Evolutionary conservation across 2,797 vertebrate genomes (phyloP).

Genomic region (Premnoplex brunnescens): DNA sequence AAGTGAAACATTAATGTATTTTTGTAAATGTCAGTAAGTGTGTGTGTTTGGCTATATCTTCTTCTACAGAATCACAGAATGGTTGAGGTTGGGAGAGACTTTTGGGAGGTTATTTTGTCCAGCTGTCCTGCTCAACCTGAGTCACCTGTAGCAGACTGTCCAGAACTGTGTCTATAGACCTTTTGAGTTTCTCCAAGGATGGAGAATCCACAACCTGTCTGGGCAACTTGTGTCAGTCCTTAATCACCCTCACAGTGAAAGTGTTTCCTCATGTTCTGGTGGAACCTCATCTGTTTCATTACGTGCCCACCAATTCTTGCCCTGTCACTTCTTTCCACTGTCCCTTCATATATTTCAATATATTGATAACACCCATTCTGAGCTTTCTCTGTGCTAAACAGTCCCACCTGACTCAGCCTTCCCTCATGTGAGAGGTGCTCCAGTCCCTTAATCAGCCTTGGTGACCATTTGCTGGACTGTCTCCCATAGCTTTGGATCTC

Average conservation of each 20-base stretch:
- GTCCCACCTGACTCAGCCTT: background rate
- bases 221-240: background rate
- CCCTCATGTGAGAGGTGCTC: background rate
- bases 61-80: background rate
- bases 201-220: background rate
- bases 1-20: background rate
- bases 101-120: background rate
- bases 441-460: background rate
- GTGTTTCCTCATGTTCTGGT: background rate
- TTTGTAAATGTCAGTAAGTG: background rate
- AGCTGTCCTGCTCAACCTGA: background rate
- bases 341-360: background rate
- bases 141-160: background rate
- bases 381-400: background rate
- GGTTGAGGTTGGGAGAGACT: background rate
- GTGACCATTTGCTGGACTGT: background rate
- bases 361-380: background rate
- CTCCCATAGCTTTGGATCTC: background rate
- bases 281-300: background rate
- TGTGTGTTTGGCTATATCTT: background rate
- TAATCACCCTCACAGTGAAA: background rate
- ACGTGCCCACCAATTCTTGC: accelerated
- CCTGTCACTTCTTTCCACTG: background rate
- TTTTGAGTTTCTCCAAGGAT: background rate
- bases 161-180: background rate